These are phyloP conservation scores for Desmodus rotundus DNA, from an alignment of 2,113 vertebrate species.

Conservation along the genomic window DNA sequence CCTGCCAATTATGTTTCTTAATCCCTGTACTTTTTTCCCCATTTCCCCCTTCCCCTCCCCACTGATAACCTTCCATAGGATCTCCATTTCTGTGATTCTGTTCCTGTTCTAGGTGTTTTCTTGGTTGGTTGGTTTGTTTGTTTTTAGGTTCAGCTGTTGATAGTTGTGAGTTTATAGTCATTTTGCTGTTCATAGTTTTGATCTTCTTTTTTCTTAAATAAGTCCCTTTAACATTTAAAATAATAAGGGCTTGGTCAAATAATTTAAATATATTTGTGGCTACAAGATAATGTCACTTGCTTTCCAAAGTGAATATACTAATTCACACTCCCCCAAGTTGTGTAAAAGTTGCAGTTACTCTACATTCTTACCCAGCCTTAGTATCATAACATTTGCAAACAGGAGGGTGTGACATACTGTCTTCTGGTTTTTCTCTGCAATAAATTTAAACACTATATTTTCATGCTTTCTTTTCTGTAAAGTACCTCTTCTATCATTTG, in stretches of 20 bases:
- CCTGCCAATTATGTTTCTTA: too few relatives aligned
- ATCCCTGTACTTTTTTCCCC: too few relatives aligned
- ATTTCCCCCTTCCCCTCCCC: too few relatives aligned
- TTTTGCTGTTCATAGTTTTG: too few relatives aligned
- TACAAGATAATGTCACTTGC: neutral
- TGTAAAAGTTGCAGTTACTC: neutral
- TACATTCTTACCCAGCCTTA: neutral
- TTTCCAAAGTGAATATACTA: neutral
- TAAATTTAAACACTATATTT: neutral
- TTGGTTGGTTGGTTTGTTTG: too few relatives aligned
- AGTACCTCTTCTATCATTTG: neutral
- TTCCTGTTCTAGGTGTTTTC: too few relatives aligned
- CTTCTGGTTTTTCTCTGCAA: neutral
- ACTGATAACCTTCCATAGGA: too few relatives aligned
- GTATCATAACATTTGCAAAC: neutral
- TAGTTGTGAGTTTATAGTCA: too few relatives aligned
- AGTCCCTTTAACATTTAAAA: too few relatives aligned
- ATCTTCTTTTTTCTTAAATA: too few relatives aligned
- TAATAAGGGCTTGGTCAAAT: neutral
- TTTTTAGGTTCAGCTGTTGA: too few relatives aligned
- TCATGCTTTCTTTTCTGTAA: neutral
- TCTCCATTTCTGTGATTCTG: too few relatives aligned
- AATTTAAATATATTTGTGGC: neutral
- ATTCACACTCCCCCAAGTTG: neutral
- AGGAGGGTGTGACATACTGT: neutral